Conservation (phyloP, 2,797 vertebrate species). For the Hippocampus kuda region DNA sequence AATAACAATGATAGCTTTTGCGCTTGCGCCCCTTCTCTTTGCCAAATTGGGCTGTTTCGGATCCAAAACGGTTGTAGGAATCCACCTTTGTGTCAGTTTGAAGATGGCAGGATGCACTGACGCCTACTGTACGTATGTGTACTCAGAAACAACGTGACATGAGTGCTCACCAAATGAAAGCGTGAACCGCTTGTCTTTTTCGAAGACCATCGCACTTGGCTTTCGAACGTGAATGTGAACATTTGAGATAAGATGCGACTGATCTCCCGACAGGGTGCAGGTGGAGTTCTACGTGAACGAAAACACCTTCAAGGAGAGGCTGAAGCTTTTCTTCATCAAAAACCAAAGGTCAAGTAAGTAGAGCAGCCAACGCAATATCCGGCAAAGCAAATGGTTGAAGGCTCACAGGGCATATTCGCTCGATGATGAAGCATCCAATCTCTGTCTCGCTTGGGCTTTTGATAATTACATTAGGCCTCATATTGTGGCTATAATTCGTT, state of each 20-base stretch:
- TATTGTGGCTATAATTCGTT: constrained; percentile 18
- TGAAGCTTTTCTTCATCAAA: constrained; percentile 84
- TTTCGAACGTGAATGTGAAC: background rate
- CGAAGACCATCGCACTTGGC: background rate
- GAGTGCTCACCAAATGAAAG: background rate
- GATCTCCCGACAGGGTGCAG: constrained; percentile 67
- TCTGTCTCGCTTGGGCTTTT: constrained; percentile 20
- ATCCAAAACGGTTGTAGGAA: background rate
- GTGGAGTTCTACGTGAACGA: constrained; percentile 81
- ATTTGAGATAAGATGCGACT: background rate
- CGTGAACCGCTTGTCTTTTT: background rate
- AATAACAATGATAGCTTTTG: too few species aligned
- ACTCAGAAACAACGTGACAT: background rate
- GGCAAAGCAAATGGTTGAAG: constrained; percentile 8
- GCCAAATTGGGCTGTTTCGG: too few species aligned
- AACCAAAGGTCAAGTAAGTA: constrained; percentile 85
- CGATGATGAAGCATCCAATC: constrained; percentile 26
- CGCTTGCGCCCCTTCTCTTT: background rate
- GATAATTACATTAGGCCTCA: constrained; percentile 23
- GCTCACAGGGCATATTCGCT: constrained; percentile 3
- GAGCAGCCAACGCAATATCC: background rate
- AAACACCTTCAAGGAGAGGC: constrained; percentile 79
- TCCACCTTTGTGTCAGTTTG: background rate
- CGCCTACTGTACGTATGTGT: background rate
- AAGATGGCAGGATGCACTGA: background rate